Percentiles rank a stretch among this genome's conserved stretches.
Conservation (phyloP, 37 sponge, comb jelly and placozoan species). For the Theonella swinhoei region DNA sequence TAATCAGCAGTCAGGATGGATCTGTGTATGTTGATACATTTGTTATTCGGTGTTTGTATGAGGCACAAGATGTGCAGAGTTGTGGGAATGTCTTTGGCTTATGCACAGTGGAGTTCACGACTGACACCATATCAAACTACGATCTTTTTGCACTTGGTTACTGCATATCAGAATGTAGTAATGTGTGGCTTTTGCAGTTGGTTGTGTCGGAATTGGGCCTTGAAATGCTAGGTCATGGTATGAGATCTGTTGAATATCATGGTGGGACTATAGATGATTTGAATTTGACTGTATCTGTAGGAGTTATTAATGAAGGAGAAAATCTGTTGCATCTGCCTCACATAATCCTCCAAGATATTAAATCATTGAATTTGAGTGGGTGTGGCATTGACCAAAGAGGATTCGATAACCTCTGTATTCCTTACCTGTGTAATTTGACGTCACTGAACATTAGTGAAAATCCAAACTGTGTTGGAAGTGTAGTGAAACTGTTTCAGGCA, state of each 20-base stretch:
- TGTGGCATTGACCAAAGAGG: background rate
- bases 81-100: too few relatives aligned
- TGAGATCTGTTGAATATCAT: background rate
- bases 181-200: background rate
- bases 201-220: background rate
- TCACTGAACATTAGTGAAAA: background rate
- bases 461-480: background rate
- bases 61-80: background rate
- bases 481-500: background rate
- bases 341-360: background rate
- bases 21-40: background rate
- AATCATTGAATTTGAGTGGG: background rate
- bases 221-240: background rate
- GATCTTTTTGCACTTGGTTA: background rate
- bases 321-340: background rate
- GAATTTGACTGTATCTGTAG: background rate
- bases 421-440: background rate
- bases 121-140: background rate
- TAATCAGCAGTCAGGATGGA: too few relatives aligned
- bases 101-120: background rate
- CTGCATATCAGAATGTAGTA: background rate
- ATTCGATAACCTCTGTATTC: background rate
- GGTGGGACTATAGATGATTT: background rate
- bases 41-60: background rate
- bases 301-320: background rate